A percentile compares a stretch with the other conserved stretches of the same genome.
These are phyloP conservation scores for Cottoperca gobio DNA, from an alignment of 2,797 vertebrate genomes.

Conservation along the genomic window DNA sequence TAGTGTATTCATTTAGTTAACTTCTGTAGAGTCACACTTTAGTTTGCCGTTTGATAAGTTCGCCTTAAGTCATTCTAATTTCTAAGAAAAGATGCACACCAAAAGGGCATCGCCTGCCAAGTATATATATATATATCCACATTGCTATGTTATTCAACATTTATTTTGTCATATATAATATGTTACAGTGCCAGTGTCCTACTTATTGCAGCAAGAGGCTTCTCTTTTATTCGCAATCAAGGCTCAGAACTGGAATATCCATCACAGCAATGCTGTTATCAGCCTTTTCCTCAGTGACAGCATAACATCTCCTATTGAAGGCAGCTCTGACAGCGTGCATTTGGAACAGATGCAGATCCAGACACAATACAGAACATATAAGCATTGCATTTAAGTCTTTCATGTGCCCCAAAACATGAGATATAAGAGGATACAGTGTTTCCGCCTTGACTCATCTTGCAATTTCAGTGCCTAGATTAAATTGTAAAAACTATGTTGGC, in stretches of 20 bases:
- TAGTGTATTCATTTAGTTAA: too few relatives aligned
- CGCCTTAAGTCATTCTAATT: too few relatives aligned
- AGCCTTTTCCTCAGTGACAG: slow-evolving; percentile 5
- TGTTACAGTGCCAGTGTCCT: too few relatives aligned
- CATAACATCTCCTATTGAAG: slow-evolving; percentile 6
- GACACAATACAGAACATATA: not conserved
- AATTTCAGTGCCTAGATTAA: slow-evolving; percentile 39
- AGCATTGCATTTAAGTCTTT: slow-evolving; percentile 1
- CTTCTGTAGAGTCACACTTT: too few relatives aligned
- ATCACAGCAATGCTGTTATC: slow-evolving; percentile 9
- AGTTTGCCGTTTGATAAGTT: too few relatives aligned
- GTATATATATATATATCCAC: too few relatives aligned
- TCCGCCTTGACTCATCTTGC: slow-evolving; percentile 44
- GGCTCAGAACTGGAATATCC: slow-evolving; percentile 5
- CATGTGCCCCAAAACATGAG: slow-evolving; percentile 31
- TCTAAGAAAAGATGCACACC: too few relatives aligned
- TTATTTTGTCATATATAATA: not conserved
- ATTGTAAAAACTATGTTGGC: slow-evolving; percentile 54
- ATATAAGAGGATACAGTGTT: slow-evolving; percentile 20
- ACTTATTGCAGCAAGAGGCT: not conserved
- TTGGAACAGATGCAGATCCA: slow-evolving; percentile 10
- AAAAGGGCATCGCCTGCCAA: too few relatives aligned
- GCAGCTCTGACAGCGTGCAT: not conserved
- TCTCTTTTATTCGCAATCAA: slow-evolving; percentile 3
- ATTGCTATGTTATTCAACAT: too few relatives aligned